A percentile compares a stretch with the other conserved stretches of the same genome.
These are phyloP conservation scores for Thecophora atra DNA, from an alignment of 2,888 invertebrate species.

Conservation along the genomic window DNA sequence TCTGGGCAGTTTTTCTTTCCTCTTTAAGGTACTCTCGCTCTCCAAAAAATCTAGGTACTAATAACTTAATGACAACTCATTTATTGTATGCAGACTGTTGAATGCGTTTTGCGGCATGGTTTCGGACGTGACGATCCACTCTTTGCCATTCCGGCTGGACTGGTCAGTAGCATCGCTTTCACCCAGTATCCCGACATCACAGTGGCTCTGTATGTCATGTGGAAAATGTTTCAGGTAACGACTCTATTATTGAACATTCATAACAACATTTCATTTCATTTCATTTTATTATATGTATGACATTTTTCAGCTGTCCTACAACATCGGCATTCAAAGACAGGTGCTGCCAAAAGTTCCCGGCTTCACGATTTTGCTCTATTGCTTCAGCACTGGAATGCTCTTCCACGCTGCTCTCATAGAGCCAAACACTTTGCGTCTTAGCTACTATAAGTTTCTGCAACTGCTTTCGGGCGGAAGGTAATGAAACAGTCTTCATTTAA, in stretches of 20 bases:
- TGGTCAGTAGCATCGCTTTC: conserved; percentile 77
- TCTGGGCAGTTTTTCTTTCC: conserved; percentile 74
- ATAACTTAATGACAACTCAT: background rate
- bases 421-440: conserved; percentile 79
- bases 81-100: conserved; percentile 68
- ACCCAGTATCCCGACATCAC: conserved; percentile 79
- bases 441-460: conserved; percentile 84
- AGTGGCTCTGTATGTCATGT: conserved; percentile 82
- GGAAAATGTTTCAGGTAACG: conserved; percentile 82
- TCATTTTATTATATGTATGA: background rate
- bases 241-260: background rate
- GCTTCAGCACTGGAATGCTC: conserved; percentile 78
- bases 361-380: conserved; percentile 77
- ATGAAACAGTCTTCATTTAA: background rate
- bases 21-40: conserved; percentile 71
- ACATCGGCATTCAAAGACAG: conserved; percentile 74
- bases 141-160: conserved; percentile 76
- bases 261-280: no score
- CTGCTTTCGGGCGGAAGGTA: conserved; percentile 78
- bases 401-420: conserved; percentile 83
- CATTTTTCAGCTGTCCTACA: conserved; percentile 73
- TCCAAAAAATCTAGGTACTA: background rate
- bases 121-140: conserved; percentile 71
- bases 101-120: conserved; percentile 74
- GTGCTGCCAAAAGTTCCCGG: conserved; percentile 75